Base-by-base conservation (phyloP, 2,797 vertebrate genomes). In the Melanotaenia parkinsoni region DNA sequence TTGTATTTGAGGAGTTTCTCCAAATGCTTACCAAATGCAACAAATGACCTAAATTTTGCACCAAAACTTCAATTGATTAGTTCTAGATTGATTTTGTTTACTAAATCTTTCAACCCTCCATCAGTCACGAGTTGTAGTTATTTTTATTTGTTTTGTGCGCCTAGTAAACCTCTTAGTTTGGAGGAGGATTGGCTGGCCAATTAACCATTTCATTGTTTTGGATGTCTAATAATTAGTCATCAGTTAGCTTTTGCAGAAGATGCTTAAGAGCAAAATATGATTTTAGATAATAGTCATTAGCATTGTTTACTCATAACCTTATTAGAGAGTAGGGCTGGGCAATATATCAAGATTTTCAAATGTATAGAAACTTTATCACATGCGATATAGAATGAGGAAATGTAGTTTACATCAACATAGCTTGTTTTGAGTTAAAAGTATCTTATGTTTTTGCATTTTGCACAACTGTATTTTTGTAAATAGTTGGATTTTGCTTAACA, bases 401-500 rank as follows among this genome's bases (percentile, higher is more conserved):
- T 6, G 1, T 33, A 33, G 6, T 33, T 33, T 33, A 33, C 7
- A 1, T 33, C 32, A 33, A 33, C 5, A 33, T 33, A 33, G 32
- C 1, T 33, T 33, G 32, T 33, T 30, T 30, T 30, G 28, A 30
- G 28, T 30, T 30, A 30, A 30, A 30, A 30, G 4, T 30, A 30
- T 30, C 28, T 30, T 28, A 32, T 7, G 5, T 33, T 33, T 33
- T 33, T 33, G 32, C 6, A 6, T 33, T 33, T 33, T 33, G 32
- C 32, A 33, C 32, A 6, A 33, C 32, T 33, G 32, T 33, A 33
- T 33, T 33, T 33, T 33, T 33, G 32, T 33, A 33, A 7, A 33
- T 33, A 33, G 32, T 33, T 33, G 32, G 32, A 33, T 33, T 33
- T 33, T 88, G 66, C 90, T 95, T 99, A 97, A 99, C 95, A 93